phyloP scores from a whole-genome alignment of 1,140 invertebrate species.

The Magallana ariakensis region DNA sequence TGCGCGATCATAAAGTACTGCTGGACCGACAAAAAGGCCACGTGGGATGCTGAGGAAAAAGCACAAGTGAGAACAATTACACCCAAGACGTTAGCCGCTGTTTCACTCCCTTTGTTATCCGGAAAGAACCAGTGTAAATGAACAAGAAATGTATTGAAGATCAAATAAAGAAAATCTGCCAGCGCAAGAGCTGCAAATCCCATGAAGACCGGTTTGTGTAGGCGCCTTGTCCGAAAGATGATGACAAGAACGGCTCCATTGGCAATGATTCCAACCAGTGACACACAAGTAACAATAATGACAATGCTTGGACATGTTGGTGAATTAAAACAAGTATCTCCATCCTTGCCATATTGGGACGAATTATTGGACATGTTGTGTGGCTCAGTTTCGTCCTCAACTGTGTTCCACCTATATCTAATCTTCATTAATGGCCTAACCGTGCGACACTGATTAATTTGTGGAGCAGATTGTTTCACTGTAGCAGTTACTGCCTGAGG shows the following conservation, averaged over 20 bases:
- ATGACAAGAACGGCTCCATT: background rate
- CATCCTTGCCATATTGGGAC: background rate
- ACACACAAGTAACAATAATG: background rate
- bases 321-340: background rate
- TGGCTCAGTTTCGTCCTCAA: too few species aligned
- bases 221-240: background rate
- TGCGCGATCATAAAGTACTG: conserved; percentile 30
- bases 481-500: too few species aligned
- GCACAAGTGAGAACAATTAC: background rate
- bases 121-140: background rate
- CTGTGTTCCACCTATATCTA: too few species aligned
- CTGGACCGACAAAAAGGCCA: conserved; percentile 5
- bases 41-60: conserved; percentile 19
- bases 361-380: conserved; percentile 2
- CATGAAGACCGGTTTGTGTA: conserved; percentile 1
- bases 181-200: conserved; percentile 26
- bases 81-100: background rate
- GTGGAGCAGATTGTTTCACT: too few species aligned
- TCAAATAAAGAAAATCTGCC: conserved; percentile 3
- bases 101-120: background rate
- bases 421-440: too few species aligned
- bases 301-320: background rate
- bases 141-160: background rate
- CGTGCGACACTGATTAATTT: too few species aligned
- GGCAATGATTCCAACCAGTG: conserved; percentile 33